Conservation (phyloP, 2,113 vertebrate species). For the Thalassoma bifasciatum region DNA sequence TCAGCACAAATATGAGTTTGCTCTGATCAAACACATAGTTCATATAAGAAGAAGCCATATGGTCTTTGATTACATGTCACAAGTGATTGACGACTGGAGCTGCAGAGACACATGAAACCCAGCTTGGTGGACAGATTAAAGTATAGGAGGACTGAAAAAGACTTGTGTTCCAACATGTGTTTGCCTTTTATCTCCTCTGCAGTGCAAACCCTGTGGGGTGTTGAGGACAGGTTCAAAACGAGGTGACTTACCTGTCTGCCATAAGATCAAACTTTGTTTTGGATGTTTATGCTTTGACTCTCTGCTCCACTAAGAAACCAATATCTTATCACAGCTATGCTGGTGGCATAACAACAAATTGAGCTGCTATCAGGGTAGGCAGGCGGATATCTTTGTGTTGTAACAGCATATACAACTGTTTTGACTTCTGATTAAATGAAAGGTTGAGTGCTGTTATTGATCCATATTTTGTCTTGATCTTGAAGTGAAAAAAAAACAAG, state of each 20-base stretch:
- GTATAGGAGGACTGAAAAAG: slow-evolving; percentile 40
- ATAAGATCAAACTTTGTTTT: background rate
- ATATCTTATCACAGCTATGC: background rate
- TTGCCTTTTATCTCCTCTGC: slow-evolving; percentile 38
- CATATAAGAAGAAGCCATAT: slow-evolving; percentile 61
- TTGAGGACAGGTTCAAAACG: background rate
- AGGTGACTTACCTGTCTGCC: background rate
- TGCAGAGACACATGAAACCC: slow-evolving; percentile 60
- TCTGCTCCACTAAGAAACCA: background rate
- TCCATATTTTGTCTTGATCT: background rate
- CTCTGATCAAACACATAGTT: slow-evolving; percentile 70
- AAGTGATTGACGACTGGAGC: slow-evolving; percentile 61
- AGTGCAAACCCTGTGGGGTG: slow-evolving; percentile 3
- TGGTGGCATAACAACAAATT: background rate
- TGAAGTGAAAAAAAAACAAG: too few relatives aligned
- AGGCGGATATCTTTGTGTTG: background rate
- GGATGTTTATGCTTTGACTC: background rate
- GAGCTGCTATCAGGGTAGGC: background rate
- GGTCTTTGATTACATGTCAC: slow-evolving; percentile 69
- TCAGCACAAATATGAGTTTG: slow-evolving; percentile 57
- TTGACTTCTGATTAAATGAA: background rate
- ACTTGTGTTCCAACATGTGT: slow-evolving; percentile 55
- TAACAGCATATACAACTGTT: background rate
- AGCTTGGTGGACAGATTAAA: slow-evolving; percentile 62
- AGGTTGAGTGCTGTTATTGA: background rate